Percentiles rank a stretch among this genome's conserved stretches.
These are phyloP conservation scores for Zaprionus lachaisei DNA, from an alignment of 1,140 invertebrate species.

Conservation along the genomic window DNA sequence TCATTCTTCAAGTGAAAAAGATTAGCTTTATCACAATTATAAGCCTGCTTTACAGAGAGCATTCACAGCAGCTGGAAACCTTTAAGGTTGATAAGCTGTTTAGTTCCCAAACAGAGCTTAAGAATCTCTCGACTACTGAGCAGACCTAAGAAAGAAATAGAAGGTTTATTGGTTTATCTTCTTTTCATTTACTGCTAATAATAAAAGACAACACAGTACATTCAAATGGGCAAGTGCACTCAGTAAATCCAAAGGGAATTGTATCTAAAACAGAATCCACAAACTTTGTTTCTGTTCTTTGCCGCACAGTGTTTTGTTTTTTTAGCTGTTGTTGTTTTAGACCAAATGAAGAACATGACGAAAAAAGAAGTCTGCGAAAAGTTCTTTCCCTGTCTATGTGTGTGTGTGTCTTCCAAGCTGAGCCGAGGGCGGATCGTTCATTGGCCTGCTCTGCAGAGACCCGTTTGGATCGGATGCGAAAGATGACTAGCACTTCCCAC, in stretches of 20 bases:
- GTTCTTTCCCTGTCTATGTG: not conserved
- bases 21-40: not conserved
- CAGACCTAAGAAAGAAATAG: not conserved
- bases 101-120: not conserved
- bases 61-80: not conserved
- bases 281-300: not conserved
- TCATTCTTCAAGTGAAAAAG: not conserved
- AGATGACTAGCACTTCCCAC: conserved; percentile 62
- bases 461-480: conserved; percentile 50
- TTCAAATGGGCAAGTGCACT: not conserved
- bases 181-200: not conserved
- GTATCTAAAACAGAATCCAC: not conserved
- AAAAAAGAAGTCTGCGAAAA: conserved; percentile 22
- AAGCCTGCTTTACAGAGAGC: conserved; percentile 1
- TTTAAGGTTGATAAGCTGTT: not conserved
- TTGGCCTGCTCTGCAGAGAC: conserved; percentile 53
- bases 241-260: not conserved
- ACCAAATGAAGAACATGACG: conserved; percentile 37
- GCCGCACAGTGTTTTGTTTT: conserved; percentile 42
- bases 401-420: conserved; percentile 29
- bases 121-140: not conserved
- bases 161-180: not conserved
- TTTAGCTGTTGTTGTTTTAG: conserved; percentile 48
- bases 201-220: not conserved
- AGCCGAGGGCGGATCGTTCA: conserved; percentile 72